Evolutionary conservation across 1,140 invertebrate species (phyloP), one percentile per base, ranked within the genome.

Genomic region (Luehdorfia chinensis): DNA sequence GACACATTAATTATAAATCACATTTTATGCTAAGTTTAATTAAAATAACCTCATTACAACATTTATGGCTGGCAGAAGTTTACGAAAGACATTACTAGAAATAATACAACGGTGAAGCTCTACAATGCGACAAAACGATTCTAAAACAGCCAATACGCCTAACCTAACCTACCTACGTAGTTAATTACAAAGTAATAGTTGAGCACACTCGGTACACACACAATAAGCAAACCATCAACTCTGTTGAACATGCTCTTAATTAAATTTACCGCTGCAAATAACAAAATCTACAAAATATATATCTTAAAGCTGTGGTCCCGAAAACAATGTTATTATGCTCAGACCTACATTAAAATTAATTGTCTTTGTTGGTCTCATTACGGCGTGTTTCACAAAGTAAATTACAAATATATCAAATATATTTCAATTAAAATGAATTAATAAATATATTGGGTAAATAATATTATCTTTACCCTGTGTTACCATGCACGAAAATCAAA

Each of bases 1-100:
- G 51, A 73, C 59, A 74, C 52, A 65, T 66, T 66, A 75, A 66
- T 67, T 62, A 72, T 72, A 79, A 71, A 84, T 84, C 77, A 84
- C 80, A 84, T 81, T 77, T 43, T 28, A 43, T 6, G 9, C 39
- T 43, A 43, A 18, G 8, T 15, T 43, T 13, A 58, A 49, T 57
- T 73, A 66, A 64, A 63, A 65, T 65, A 60, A 70, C 32, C 51
- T 54, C 48, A 53, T 66, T 64, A 66, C 57, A 59, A 71, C 46
- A 55, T 56, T 59, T 68, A 75, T 74, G 76, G 74, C 77, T 69
- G 62, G 65, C 69, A 66, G 75, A 62, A 66, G 37, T 53, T 54
- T 43, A 36, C 62, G 49, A 51, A 47, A 50, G 15, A 50, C 27
- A 27, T 50, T 7, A 44, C 25, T 50, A 41, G 37, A 51, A 52